Conservation (phyloP, 1,140 invertebrate genomes). For the Apocrypta bakeri region DNA sequence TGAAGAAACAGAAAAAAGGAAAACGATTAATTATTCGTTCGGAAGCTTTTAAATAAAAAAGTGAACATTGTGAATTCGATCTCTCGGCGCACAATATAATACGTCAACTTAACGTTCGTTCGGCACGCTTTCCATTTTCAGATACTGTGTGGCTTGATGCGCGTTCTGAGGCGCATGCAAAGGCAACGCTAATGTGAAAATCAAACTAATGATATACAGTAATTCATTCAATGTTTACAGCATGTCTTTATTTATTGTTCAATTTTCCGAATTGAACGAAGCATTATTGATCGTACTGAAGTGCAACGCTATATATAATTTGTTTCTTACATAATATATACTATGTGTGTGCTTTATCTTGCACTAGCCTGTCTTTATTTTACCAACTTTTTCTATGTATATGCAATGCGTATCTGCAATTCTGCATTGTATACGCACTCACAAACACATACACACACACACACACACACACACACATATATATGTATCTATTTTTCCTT, state of each 20-base stretch:
- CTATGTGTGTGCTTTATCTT: conserved; percentile 26
- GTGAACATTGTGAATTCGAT: conserved; percentile 9
- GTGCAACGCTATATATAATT: conserved; percentile 42
- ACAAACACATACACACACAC: no score
- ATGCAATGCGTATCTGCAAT: no score
- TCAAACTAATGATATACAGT: conserved; percentile 27
- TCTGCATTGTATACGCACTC: no score
- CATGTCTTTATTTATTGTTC: conserved; percentile 4
- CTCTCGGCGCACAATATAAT: conserved; percentile 39
- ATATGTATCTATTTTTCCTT: background rate
- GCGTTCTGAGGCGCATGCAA: conserved; percentile 42
- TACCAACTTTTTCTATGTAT: conserved; percentile 1
- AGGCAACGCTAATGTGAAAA: conserved; percentile 39
- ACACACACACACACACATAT: no score
- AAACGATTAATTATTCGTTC: conserved; percentile 74
- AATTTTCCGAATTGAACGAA: conserved; percentile 17
- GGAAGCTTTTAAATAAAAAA: conserved; percentile 29
- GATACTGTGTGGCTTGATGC: conserved; percentile 19
- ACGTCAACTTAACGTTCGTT: conserved; percentile 31
- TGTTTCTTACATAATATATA: background rate
- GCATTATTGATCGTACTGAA: conserved; percentile 47
- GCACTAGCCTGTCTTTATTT: background rate
- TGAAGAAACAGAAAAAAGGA: conserved; percentile 79
- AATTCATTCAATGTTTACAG: conserved; percentile 6
- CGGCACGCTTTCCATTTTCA: conserved; percentile 15